Percentiles rank a stretch among this genome's conserved stretches.
These are phyloP conservation scores for Nycteola revayana DNA, from an alignment of 2,888 invertebrate species.

Conservation along the genomic window DNA sequence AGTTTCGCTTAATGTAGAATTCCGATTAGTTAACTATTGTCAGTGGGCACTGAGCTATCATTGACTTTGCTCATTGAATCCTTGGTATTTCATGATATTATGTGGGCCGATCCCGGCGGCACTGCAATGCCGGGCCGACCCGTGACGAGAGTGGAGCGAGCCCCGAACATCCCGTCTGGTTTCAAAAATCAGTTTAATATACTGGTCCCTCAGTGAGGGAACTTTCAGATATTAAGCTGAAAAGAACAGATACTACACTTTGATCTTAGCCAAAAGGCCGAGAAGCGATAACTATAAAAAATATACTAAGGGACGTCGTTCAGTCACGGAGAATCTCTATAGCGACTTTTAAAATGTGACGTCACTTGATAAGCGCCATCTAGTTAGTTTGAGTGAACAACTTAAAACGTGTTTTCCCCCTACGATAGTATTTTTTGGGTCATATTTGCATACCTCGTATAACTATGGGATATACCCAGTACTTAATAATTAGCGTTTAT, in stretches of 20 bases:
- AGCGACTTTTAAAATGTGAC: slow-evolving; percentile 27
- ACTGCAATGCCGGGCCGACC: slow-evolving; percentile 45
- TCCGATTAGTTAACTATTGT: no score
- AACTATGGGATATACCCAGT: no score
- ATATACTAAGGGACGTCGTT: slow-evolving; percentile 5
- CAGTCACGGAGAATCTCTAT: slow-evolving; percentile 21
- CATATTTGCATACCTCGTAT: no score
- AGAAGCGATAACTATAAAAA: slow-evolving; percentile 31
- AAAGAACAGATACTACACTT: slow-evolving; percentile 47
- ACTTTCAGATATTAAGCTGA: slow-evolving; percentile 47
- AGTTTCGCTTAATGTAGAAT: no score
- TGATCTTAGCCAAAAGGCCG: slow-evolving; percentile 45
- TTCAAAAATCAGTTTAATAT: slow-evolving; percentile 37
- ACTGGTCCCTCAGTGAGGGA: slow-evolving; percentile 46
- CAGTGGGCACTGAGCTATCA: no score
- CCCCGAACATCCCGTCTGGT: slow-evolving; percentile 41
- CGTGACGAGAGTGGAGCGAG: slow-evolving; percentile 44
- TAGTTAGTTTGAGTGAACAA: background rate
- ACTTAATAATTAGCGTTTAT: no score
- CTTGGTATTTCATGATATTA: no score
- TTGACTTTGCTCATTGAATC: no score
- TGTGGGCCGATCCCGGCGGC: slow-evolving; percentile 42
- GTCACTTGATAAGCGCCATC: background rate
- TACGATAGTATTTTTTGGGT: no score
- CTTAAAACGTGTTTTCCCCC: no score